A percentile compares a stretch with the other conserved stretches of the same genome.
These are phyloP conservation scores for Shinisaurus crocodilurus DNA, from an alignment of 2,113 vertebrate genomes.

Conservation along the genomic window DNA sequence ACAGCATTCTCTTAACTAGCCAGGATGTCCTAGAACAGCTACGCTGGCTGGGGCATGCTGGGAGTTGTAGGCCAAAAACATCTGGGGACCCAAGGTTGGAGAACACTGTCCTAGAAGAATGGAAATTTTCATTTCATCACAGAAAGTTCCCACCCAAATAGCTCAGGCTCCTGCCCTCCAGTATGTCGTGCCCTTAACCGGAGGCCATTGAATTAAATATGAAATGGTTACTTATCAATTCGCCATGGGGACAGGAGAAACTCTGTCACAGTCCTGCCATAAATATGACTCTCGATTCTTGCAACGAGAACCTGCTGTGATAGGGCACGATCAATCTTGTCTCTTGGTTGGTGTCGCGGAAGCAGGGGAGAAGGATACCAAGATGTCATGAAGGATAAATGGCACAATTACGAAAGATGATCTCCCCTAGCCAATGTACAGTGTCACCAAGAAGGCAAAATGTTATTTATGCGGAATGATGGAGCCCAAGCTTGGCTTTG, in stretches of 20 bases:
- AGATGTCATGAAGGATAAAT: not conserved
- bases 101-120: too few species aligned
- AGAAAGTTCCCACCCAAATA: not conserved
- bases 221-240: not conserved
- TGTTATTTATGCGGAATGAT: not conserved
- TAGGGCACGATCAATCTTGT: not conserved
- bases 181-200: not conserved
- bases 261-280: not conserved
- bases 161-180: not conserved
- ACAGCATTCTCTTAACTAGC: too few species aligned
- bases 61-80: too few species aligned
- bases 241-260: not conserved
- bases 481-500: not conserved
- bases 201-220: not conserved
- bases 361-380: not conserved
- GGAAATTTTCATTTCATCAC: not conserved
- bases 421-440: not conserved
- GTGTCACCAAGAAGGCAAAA: not conserved
- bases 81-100: too few species aligned
- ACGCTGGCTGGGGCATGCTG: too few species aligned
- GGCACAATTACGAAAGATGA: not conserved
- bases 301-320: not conserved
- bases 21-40: too few species aligned
- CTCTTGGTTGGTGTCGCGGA: not conserved
- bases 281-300: not conserved